These are phyloP conservation scores for Camelus dromedarius DNA, from an alignment of 2,113 vertebrate species.

Conservation along the genomic window DNA sequence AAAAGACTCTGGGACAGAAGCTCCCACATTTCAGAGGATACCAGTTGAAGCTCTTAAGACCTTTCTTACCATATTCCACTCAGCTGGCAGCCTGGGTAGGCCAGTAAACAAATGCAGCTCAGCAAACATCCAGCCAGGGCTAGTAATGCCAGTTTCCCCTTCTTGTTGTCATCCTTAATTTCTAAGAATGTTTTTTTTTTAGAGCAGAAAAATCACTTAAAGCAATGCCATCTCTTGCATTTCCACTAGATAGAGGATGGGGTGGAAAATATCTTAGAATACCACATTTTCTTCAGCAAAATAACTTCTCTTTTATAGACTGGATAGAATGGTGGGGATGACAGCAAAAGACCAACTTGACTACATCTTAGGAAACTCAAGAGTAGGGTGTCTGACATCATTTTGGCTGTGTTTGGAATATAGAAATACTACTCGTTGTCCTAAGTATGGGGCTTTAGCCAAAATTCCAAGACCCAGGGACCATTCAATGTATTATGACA, in stretches of 20 bases:
- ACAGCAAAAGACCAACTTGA: background rate
- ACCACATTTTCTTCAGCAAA: background rate
- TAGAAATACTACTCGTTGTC: slow-evolving; percentile 49
- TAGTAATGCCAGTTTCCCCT: background rate
- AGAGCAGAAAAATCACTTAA: background rate
- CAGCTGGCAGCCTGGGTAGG: background rate
- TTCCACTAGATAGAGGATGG: background rate
- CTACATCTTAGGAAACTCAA: background rate
- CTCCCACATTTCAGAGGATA: background rate
- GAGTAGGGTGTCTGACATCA: background rate
- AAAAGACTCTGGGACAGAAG: background rate
- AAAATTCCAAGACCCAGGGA: slow-evolving; percentile 30
- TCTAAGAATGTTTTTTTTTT: background rate
- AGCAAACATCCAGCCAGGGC: background rate
- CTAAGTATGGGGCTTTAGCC: background rate
- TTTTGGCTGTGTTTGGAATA: slow-evolving; percentile 44
- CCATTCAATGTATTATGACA: slow-evolving; percentile 7
- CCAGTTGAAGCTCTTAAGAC: background rate
- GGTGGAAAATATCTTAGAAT: slow-evolving; percentile 36
- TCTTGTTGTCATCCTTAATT: background rate
- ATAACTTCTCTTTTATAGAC: background rate
- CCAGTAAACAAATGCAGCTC: background rate
- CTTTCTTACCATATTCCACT: background rate
- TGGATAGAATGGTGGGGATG: background rate
- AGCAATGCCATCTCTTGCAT: background rate